Evolutionary conservation across 1,140 invertebrate genomes (phyloP), one percentile per base, ranked within the genome.

Genomic region (Tyrophagus putrescentiae): DNA sequence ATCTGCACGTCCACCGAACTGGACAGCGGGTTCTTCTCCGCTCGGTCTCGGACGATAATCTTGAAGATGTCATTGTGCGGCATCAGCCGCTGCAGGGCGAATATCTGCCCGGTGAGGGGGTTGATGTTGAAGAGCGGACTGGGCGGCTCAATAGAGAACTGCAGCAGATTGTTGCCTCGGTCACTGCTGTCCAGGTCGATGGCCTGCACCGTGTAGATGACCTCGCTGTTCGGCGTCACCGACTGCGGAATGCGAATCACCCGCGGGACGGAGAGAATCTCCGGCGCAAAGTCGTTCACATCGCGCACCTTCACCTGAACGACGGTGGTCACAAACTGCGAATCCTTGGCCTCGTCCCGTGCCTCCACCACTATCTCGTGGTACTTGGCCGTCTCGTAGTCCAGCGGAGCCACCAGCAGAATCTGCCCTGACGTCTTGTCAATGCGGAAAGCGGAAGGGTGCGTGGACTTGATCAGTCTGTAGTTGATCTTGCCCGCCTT

Each of bases 301-400:
- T 64, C 60, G 27, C 39, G 36, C 7, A 64, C 52, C 13, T 60
- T 28, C 7, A 66, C 60, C 52, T 68, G 67, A 11, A 68, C 63
- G 23, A 67, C 62, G 16, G 65, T 63, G 4, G 66, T 68, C 3
- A 63, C 58, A 52, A 65, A 68, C 32, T 68, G 67, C 18, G 67
- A 58, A 28, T 68, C 67, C 60, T 66, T 66, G 5, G 60, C 60
- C 59, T 68, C 66, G 53, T 68, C 67, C 64, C 82, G 81, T 0
- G 92, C 93, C 25, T 93, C 85, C 4, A 98, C 83, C 3, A 91
- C 85, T 39, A 98, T 72, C 69, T 96, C 87, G 72, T 96, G 91
- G 16, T 87, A 75, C 65, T 91, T 85, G 69, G 87, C 85, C 0
- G 83, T 83, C 73, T 98, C 93, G 70, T 92, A 98, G 72, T 98